These are phyloP conservation scores for Drosophila histrio DNA, from an alignment of 2,888 invertebrate species.

Conservation along the genomic window DNA sequence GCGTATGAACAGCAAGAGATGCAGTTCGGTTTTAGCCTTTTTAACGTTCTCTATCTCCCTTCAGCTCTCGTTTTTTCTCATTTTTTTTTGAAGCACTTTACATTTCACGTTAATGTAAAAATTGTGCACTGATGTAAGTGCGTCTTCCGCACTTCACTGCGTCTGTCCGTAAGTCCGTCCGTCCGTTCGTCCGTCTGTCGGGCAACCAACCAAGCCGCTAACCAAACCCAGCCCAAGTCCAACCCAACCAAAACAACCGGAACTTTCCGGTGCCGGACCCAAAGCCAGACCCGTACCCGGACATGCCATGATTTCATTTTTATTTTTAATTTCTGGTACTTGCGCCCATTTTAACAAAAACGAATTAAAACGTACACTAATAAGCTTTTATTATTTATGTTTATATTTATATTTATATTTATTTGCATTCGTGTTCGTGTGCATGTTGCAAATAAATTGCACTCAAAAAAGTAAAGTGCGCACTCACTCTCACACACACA, in stretches of 20 bases:
- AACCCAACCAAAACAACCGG: background rate
- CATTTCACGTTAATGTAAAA: constrained; percentile 71
- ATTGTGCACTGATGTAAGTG: constrained; percentile 79
- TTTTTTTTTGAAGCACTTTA: constrained; percentile 33
- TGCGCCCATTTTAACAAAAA: constrained; percentile 66
- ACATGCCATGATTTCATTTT: too few species aligned
- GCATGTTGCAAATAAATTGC: constrained; percentile 70
- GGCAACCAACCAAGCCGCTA: constrained; percentile 46
- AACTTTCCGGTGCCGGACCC: background rate
- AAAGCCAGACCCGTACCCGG: background rate
- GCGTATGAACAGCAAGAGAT: constrained; percentile 31
- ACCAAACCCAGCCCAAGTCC: constrained; percentile 35
- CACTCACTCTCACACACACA: constrained; percentile 1
- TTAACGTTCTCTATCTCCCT: background rate
- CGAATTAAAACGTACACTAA: constrained; percentile 77
- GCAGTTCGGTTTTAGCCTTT: constrained; percentile 28
- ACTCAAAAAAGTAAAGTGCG: constrained; percentile 48
- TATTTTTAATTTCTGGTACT: too few species aligned
- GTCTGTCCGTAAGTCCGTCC: constrained; percentile 4
- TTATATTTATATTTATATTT: constrained; percentile 52
- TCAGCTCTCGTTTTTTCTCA: background rate
- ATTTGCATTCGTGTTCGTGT: constrained; percentile 20
- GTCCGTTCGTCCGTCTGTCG: too few species aligned
- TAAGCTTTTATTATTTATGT: constrained; percentile 74
- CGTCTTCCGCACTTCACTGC: constrained; percentile 71